Evolutionary conservation across 64 coral and sea anemone species (phyloP).

Genomic region (Astreopora myriophthalma): DNA sequence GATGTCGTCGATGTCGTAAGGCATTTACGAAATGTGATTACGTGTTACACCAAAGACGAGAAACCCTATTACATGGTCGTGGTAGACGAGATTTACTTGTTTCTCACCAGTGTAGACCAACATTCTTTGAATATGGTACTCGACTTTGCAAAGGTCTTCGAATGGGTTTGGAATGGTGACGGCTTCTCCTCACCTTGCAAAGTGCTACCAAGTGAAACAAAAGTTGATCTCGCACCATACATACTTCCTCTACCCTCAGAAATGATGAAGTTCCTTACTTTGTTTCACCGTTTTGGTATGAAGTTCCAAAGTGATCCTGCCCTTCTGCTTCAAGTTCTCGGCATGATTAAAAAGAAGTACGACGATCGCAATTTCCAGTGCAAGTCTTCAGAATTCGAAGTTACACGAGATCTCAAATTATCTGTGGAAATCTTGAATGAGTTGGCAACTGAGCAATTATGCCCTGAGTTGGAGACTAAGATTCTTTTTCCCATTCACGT

Average conservation of each 20-base stretch:
- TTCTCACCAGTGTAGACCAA: background rate
- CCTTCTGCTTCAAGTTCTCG: conserved; percentile 70
- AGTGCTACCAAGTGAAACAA: conserved; percentile 35
- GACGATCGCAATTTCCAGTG: background rate
- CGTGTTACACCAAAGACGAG: conserved; percentile 54
- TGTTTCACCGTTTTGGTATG: conserved; percentile 69
- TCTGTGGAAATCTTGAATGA: conserved; percentile 79
- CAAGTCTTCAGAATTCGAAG: background rate
- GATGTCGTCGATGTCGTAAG: conserved; percentile 21
- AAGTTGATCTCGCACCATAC: conserved; percentile 68
- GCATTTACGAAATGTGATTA: conserved; percentile 62
- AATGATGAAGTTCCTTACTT: conserved; percentile 4
- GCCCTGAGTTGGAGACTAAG: background rate
- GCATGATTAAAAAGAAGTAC: conserved; percentile 74
- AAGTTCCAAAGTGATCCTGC: conserved; percentile 42
- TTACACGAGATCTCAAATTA: conserved; percentile 72
- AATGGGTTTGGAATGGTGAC: conserved; percentile 95
- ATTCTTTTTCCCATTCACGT: conserved; percentile 77
- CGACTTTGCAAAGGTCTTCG: background rate
- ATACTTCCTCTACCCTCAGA: conserved; percentile 60
- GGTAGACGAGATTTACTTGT: conserved; percentile 44
- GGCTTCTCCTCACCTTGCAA: conserved; percentile 76
- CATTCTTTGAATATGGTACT: background rate
- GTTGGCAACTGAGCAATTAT: conserved; percentile 15
- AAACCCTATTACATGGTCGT: conserved; percentile 52